Evolutionary conservation across 2,888 invertebrate species (phyloP).

Genomic region (Sipha maydis): DNA sequence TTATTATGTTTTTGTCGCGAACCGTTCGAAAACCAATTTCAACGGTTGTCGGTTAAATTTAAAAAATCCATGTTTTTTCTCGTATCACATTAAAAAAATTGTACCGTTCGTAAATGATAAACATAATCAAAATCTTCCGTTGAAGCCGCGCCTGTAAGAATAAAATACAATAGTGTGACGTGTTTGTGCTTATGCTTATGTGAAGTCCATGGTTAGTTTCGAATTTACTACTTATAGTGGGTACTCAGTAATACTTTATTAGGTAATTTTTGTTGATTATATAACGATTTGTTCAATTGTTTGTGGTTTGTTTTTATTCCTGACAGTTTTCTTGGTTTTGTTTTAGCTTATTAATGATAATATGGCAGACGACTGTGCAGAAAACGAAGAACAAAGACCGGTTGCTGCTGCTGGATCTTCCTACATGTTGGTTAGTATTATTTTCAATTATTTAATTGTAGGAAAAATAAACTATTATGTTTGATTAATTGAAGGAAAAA

Average conservation of each 20-base stretch:
- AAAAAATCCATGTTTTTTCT: neutral
- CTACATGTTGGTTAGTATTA: constrained; percentile 53
- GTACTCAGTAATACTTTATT: neutral
- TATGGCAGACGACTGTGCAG: constrained; percentile 43
- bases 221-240: neutral
- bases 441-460: neutral
- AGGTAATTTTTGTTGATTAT: neutral
- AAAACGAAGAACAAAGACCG: constrained; percentile 53
- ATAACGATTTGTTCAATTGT: no score
- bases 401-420: constrained; percentile 57
- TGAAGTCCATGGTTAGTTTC: neutral
- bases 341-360: neutral
- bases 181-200: neutral
- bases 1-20: constrained; percentile 1
- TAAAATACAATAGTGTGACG: neutral
- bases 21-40: constrained; percentile 14
- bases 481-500: neutral
- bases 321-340: neutral
- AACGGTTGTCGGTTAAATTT: constrained; percentile 42
- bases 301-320: neutral
- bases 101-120: no score
- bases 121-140: neutral
- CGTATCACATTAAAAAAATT: no score
- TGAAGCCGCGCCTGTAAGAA: neutral
- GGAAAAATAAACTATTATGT: neutral